Conservation (phyloP, 2,888 invertebrate genomes). For the Diarsia mendica region DNA sequence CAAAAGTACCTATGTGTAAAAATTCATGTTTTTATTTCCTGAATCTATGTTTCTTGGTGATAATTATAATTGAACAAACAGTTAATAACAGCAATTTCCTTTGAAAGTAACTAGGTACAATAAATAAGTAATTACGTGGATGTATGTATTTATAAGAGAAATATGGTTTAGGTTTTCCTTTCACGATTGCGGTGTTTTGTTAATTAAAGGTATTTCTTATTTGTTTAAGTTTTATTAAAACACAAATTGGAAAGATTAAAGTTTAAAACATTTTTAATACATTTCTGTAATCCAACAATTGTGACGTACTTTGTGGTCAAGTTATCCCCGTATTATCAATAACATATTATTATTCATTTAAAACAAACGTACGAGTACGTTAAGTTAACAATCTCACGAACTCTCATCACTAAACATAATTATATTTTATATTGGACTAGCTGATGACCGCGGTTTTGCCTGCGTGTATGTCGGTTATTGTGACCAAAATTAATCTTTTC, state of each 20-base stretch:
- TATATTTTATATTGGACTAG: background rate
- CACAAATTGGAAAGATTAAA: background rate
- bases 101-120: no score
- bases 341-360: background rate
- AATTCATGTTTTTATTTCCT: no score
- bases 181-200: background rate
- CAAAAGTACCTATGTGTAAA: no score
- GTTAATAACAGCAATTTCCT: no score
- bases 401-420: background rate
- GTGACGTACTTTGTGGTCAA: background rate
- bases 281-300: slow-evolving; percentile 1
- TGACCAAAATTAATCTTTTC: no score
- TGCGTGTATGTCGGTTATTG: no score
- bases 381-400: background rate
- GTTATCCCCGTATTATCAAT: background rate
- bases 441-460: no score
- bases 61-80: no score
- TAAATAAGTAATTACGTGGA: no score
- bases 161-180: slow-evolving; percentile 36
- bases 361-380: background rate
- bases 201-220: background rate
- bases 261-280: background rate
- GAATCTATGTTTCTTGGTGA: no score
- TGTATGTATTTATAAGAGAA: slow-evolving; percentile 8
- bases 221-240: background rate